These are phyloP conservation scores for Zaprionus gabonicus DNA, from an alignment of 1,140 invertebrate genomes.

Conservation along the genomic window DNA sequence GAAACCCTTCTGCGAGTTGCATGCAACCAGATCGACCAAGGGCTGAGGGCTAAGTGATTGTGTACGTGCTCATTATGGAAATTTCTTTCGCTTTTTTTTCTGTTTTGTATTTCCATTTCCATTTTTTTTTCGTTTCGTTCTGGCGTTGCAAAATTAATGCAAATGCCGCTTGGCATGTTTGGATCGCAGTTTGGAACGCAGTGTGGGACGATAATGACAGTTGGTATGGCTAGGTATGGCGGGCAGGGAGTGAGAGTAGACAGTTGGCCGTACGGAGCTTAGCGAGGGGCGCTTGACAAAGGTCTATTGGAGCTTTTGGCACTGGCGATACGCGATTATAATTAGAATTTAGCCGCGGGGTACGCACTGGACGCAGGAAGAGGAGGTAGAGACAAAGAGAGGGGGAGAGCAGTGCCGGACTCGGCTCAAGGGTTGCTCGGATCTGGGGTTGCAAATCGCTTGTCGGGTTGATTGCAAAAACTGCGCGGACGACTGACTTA, in stretches of 20 bases:
- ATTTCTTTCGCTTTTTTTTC: conserved; percentile 62
- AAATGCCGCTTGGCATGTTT: conserved; percentile 52
- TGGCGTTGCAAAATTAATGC: conserved; percentile 72
- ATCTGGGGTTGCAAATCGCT: conserved; percentile 67
- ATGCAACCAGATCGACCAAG: conserved; percentile 40
- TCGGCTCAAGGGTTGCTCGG: conserved; percentile 41
- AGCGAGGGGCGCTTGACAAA: conserved; percentile 68
- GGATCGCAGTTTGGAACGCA: conserved; percentile 10
- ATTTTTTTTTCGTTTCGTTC: background rate
- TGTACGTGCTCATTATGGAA: conserved; percentile 82
- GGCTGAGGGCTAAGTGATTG: conserved; percentile 74
- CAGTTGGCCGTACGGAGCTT: conserved; percentile 24
- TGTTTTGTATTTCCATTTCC: conserved; percentile 12
- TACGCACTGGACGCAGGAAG: conserved; percentile 30
- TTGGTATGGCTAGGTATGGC: background rate
- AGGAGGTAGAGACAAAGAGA: background rate
- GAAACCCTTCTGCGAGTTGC: conserved; percentile 73
- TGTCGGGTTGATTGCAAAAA: conserved; percentile 48
- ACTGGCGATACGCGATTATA: conserved; percentile 77
- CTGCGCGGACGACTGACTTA: conserved; percentile 20
- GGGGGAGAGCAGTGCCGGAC: conserved; percentile 13
- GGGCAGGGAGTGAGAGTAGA: background rate
- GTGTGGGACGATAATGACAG: conserved; percentile 70
- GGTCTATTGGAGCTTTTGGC: conserved; percentile 76
- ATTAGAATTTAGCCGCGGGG: conserved; percentile 76